Percentiles rank a stretch among this genome's conserved stretches.
Evolutionary conservation across 2,797 vertebrate genomes (phyloP).

Genomic region (Leontopithecus rosalia): DNA sequence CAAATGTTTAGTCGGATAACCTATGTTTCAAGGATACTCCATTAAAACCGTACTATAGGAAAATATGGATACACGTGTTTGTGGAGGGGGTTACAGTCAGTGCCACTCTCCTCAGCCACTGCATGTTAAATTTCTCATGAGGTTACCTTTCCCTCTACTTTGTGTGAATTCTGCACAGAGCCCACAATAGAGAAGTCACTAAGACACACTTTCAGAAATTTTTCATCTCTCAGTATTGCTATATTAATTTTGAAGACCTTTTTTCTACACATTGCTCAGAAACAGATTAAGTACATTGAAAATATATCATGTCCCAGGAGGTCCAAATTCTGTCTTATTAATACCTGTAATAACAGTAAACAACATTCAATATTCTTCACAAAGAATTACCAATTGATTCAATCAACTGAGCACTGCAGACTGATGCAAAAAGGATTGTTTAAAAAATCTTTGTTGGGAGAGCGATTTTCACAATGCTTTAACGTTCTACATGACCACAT

Average conservation of each 20-base stretch:
- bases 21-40: not conserved
- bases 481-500: not conserved
- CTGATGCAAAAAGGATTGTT: slow-evolving; percentile 40
- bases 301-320: not conserved
- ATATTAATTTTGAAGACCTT: not conserved
- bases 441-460: slow-evolving; percentile 10
- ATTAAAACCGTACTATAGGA: slow-evolving; percentile 31
- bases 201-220: not conserved
- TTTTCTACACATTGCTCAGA: not conserved
- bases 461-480: not conserved
- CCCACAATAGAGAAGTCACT: not conserved
- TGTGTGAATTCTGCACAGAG: not conserved
- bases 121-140: not conserved
- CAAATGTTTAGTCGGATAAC: slow-evolving; percentile 6
- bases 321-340: not conserved
- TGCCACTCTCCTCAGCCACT: not conserved
- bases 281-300: slow-evolving; percentile 24
- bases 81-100: not conserved
- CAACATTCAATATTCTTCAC: slow-evolving; percentile 18
- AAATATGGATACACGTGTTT: not conserved
- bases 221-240: slow-evolving; percentile 16
- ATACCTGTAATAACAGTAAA: slow-evolving; percentile 32
- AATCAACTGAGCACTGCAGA: not conserved
- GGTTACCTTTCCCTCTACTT: not conserved
- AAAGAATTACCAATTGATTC: slow-evolving; percentile 36